Conservation (phyloP, 2,113 vertebrate species). For the Piliocolobus tephrosceles region DNA sequence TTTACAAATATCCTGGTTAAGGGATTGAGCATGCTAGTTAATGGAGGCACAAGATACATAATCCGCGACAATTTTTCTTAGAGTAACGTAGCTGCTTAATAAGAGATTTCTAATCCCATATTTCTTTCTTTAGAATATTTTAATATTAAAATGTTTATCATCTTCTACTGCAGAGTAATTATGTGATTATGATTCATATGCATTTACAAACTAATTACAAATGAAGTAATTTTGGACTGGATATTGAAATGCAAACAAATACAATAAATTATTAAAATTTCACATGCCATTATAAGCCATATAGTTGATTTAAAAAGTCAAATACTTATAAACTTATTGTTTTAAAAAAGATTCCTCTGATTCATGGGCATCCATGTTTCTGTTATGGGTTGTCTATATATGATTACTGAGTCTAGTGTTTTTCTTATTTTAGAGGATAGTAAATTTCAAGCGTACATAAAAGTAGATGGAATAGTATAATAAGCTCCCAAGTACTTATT, state of each 20-base stretch:
- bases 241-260: neutral
- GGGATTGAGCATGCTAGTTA: neutral
- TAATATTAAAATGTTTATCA: conserved; percentile 25
- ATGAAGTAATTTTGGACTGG: neutral
- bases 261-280: neutral
- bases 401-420: neutral
- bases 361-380: neutral
- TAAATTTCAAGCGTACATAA: neutral
- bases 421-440: neutral
- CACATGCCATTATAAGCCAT: neutral
- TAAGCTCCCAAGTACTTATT: neutral
- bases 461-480: neutral
- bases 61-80: neutral
- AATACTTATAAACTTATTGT: neutral
- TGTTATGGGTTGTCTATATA: neutral
- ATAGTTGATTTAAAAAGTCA: neutral
- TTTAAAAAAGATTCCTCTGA: neutral
- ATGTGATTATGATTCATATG: neutral
- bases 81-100: neutral
- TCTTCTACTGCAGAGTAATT: neutral
- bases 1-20: neutral
- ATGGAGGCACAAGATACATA: neutral
- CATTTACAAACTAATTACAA: conserved; percentile 14
- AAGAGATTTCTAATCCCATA: neutral
- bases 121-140: neutral